Evolutionary conservation across 2,888 invertebrate species (phyloP), one percentile per base, ranked within the genome.

Genomic region (Sceliomorpha sp.): DNA sequence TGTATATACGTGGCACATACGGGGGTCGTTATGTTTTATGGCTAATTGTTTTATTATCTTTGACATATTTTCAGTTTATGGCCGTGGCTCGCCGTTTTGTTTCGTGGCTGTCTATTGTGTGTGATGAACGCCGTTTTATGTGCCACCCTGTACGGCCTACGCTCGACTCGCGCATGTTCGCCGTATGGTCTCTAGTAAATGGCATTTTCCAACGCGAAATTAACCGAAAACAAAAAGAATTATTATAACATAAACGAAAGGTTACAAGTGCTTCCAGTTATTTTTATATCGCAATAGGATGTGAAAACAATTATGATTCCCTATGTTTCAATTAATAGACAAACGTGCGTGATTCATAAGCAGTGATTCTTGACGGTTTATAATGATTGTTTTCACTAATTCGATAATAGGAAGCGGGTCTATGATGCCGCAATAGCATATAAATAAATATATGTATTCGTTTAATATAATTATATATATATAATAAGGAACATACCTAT

Each of bases 1-100:
- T 70, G 67, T 66, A 70, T 74, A 51, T 66, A 68, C 70, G 72
- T 67, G 69, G 77, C 78, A 80, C 82, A 77, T 83, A 81, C 79
- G 83, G 82, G 84, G 83, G 86, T 86, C 86, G 87, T 87, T 88
- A 87, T 80, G 86, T 87, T 88, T 88, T 88, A 88, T 87, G 86
- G 87, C 87, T 87, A 87, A 88, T 88, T 87, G 86, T 88, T 88
- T 87, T 88, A 87, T 87, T 87, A 87, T 87, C 87, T 87, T 88
- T 87, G 87, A 87, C 88, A 87, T 88, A 88, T 88, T 88, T 87
- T 82, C 83, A 83, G 84, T 87, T 88, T 88, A 87, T 82, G 83
- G 82, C 85, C 79, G 73, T 79, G 78, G 78, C 78, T 71, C 77
- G 82, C 77, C 79, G 79, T 83, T 85, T 82, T 81, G 79, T 84